A percentile compares a stretch with the other conserved stretches of the same genome.
Evolutionary conservation across 2,888 invertebrate genomes (phyloP).

Genomic region (Drosophila buzzatii): DNA sequence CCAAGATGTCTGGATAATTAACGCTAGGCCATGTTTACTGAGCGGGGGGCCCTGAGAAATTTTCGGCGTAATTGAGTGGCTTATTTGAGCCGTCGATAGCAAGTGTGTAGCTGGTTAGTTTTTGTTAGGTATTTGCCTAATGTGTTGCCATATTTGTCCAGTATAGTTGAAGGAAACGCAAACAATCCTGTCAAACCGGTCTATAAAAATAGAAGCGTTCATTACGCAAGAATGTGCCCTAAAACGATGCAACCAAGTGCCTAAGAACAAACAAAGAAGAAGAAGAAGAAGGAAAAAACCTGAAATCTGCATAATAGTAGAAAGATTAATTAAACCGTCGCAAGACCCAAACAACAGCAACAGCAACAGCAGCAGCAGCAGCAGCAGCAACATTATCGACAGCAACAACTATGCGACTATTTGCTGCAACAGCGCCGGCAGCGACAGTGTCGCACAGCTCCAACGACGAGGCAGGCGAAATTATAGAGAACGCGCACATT

Average conservation of each 20-base stretch:
- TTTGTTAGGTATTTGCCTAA: slow-evolving; percentile 34
- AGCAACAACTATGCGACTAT: slow-evolving; percentile 60
- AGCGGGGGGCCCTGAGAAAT: slow-evolving; percentile 40
- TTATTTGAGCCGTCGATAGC: slow-evolving; percentile 49
- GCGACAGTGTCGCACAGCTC: slow-evolving; percentile 51
- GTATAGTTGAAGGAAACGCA: slow-evolving; percentile 26
- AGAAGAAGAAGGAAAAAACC: slow-evolving; percentile 54
- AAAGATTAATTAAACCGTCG: slow-evolving; percentile 71
- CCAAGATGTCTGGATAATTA: slow-evolving; percentile 58
- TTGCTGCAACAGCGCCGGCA: slow-evolving; percentile 52
- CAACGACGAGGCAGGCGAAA: slow-evolving; percentile 70
- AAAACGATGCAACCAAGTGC: slow-evolving; percentile 75
- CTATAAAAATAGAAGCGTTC: slow-evolving; percentile 70
- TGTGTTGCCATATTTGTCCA: slow-evolving; percentile 47
- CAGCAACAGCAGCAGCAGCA: slow-evolving; percentile 17
- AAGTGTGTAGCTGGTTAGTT: slow-evolving; percentile 10
- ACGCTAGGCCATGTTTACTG: slow-evolving; percentile 48
- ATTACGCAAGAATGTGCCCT: slow-evolving; percentile 81
- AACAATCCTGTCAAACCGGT: slow-evolving; percentile 73
- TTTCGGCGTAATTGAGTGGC: slow-evolving; percentile 79
- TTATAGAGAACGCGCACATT: slow-evolving; percentile 65
- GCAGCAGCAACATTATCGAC: slow-evolving; percentile 7
- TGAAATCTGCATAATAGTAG: slow-evolving; percentile 75
- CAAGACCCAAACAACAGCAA: slow-evolving; percentile 14
- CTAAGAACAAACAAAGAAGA: slow-evolving; percentile 35